phyloP scores from a whole-genome alignment of 2,113 vertebrate genomes.

The Notothenia coriiceps region DNA sequence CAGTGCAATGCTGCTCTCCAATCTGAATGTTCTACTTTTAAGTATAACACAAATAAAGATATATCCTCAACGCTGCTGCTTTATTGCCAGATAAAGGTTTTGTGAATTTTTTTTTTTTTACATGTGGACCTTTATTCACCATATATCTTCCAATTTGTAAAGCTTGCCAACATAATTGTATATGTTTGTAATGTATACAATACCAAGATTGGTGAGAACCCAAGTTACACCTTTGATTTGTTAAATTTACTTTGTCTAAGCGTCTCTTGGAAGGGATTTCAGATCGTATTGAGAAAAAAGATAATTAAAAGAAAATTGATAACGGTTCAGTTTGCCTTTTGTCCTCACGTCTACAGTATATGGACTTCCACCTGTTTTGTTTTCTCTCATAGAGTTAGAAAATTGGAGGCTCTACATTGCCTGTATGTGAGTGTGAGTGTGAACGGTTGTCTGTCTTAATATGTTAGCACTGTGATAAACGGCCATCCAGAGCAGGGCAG shows the following conservation, averaged over 20 bases:
- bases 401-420: conserved; percentile 17
- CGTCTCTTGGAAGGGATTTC: background rate
- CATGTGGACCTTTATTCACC: background rate
- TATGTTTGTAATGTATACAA: background rate
- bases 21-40: background rate
- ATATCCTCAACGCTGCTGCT: background rate
- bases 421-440: background rate
- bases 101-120: background rate
- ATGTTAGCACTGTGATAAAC: conserved; percentile 11
- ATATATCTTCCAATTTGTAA: background rate
- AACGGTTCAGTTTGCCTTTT: background rate
- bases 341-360: background rate
- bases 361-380: background rate
- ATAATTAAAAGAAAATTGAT: too few relatives aligned
- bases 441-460: conserved; percentile 10
- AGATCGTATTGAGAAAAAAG: background rate
- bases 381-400: background rate
- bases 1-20: background rate
- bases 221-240: background rate
- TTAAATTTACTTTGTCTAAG: background rate
- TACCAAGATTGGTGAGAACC: background rate
- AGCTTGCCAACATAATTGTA: background rate
- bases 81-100: background rate
- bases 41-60: conserved; percentile 1
- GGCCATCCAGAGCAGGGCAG: background rate